These are phyloP conservation scores for Halotydeus destructor DNA, from an alignment of 1,140 invertebrate genomes.

Conservation along the genomic window DNA sequence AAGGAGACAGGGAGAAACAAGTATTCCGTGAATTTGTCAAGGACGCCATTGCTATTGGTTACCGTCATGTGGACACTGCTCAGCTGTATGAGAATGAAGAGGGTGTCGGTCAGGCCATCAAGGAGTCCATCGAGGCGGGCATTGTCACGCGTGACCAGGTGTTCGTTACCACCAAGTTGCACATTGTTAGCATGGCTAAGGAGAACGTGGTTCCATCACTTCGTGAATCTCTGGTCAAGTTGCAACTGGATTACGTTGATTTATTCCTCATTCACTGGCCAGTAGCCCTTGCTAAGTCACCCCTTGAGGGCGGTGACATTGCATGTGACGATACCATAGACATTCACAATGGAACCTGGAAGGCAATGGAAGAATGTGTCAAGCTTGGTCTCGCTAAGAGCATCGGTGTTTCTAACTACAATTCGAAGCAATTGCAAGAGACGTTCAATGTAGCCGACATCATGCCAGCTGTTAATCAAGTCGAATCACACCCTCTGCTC, in stretches of 20 bases:
- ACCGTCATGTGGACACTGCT: slow-evolving; percentile 73
- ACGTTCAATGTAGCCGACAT: slow-evolving; percentile 23
- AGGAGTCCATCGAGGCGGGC: slow-evolving; percentile 44
- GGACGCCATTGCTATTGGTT: slow-evolving; percentile 56
- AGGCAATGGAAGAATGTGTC: slow-evolving; percentile 12
- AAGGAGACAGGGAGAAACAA: too few relatives aligned
- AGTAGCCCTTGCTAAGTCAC: slow-evolving; percentile 1
- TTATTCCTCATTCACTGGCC: slow-evolving; percentile 68
- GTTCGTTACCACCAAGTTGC: slow-evolving; percentile 45
- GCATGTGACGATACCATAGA: slow-evolving; percentile 16
- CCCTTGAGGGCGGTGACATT: slow-evolving; percentile 8
- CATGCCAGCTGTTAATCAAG: slow-evolving; percentile 14
- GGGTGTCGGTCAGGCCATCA: slow-evolving; percentile 53
- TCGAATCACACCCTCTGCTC: slow-evolving; percentile 21
- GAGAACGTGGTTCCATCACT: slow-evolving; percentile 45
- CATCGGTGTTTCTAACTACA: slow-evolving; percentile 80
- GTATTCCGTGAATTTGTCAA: slow-evolving; percentile 49
- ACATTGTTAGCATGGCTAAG: too few relatives aligned
- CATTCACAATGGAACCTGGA: slow-evolving; percentile 10
- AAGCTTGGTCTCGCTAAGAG: slow-evolving; percentile 42
- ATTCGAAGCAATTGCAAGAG: slow-evolving; percentile 48
- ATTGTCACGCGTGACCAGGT: slow-evolving; percentile 56
- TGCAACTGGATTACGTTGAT: slow-evolving; percentile 56
- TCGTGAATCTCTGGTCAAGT: slow-evolving; percentile 38
- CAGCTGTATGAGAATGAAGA: slow-evolving; percentile 63